Percentiles rank a stretch among this genome's conserved stretches.
Conservation (phyloP, 2,888 invertebrate genomes). For the Nymphalis polychloros region DNA sequence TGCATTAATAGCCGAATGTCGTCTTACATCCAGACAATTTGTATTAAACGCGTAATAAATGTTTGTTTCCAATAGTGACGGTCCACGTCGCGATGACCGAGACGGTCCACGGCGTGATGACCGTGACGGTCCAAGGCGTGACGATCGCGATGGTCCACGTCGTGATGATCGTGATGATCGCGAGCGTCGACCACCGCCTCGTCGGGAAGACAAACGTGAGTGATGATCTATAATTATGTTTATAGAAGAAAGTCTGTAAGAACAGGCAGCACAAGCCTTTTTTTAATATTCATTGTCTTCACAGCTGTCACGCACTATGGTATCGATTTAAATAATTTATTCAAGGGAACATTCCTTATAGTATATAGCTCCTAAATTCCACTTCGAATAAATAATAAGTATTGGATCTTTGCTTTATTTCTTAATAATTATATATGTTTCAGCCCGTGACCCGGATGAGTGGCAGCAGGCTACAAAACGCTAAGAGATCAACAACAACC, state of each 20-base stretch:
- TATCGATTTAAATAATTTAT: too few relatives aligned
- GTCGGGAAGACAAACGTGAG: conserved; percentile 77
- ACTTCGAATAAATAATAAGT: too few relatives aligned
- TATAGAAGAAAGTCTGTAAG: background rate
- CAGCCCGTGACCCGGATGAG: conserved; percentile 79
- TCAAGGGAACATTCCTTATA: too few relatives aligned
- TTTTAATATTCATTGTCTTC: too few relatives aligned
- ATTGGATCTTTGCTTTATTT: background rate
- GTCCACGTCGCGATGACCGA: conserved; percentile 55
- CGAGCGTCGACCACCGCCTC: conserved; percentile 61
- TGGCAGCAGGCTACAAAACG: conserved; percentile 82
- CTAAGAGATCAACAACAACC: conserved; percentile 42
- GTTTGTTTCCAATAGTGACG: conserved; percentile 26
- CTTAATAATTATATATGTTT: conserved; percentile 20
- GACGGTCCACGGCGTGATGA: conserved; percentile 57
- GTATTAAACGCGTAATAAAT: background rate
- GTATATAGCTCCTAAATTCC: too few relatives aligned
- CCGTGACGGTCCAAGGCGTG: conserved; percentile 47
- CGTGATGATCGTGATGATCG: conserved; percentile 62
- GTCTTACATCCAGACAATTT: too few relatives aligned
- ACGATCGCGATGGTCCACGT: conserved; percentile 55
- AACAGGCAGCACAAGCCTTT: too few relatives aligned
- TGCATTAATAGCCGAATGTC: background rate
- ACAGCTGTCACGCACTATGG: too few relatives aligned
- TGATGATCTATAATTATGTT: conserved; percentile 23